Evolutionary conservation across 1,140 invertebrate genomes (phyloP), one percentile per base, ranked within the genome.

Genomic region (Planococcus citri): DNA sequence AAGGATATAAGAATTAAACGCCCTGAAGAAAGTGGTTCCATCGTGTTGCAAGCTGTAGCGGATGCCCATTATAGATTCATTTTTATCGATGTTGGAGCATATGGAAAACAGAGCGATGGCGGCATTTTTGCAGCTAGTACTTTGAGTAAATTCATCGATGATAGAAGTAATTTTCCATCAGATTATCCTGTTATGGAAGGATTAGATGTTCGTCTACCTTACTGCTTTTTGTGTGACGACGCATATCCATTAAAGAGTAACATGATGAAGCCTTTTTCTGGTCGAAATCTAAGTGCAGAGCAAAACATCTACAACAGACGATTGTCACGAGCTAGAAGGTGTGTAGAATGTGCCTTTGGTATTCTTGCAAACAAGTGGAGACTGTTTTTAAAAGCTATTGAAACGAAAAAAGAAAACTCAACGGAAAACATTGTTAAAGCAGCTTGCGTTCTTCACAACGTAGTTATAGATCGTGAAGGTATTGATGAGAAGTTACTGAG

Each of bases 311-410:
- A 76, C 72, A 79, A 81, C 72, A 79, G 77, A 72, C 27, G 73
- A 25, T 70, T 75, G 27, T 61, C 37, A 60, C 24, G 75, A 41
- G 75, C 73, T 21, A 41, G 76, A 58, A 33, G 76, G 25, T 74
- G 75, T 12, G 73, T 79, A 12, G 79, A 81, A 71, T 80, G 80
- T 73, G 74, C 75, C 8, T 81, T 81, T 76, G 78, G 78, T 2
- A 79, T 80, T 69, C n/a, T 74, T 14, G 37, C 29, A 0, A 72
- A 72, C n/a, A 74, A 72, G 57, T 74, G 72, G 72, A 69, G 73
- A 33, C 72, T 74, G 14, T 73, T 73, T n/a, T n/a, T n/a, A n/a
- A n/a, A n/a, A n/a, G n/a, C n/a, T n/a, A n/a, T n/a, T n/a, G n/a
- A n/a, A n/a, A n/a, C n/a, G n/a, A n/a, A n/a, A n/a, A n/a, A n/a